These are phyloP conservation scores for Porites rus DNA, from an alignment of 92 coral and sea anemone genomes.

Conservation along the genomic window DNA sequence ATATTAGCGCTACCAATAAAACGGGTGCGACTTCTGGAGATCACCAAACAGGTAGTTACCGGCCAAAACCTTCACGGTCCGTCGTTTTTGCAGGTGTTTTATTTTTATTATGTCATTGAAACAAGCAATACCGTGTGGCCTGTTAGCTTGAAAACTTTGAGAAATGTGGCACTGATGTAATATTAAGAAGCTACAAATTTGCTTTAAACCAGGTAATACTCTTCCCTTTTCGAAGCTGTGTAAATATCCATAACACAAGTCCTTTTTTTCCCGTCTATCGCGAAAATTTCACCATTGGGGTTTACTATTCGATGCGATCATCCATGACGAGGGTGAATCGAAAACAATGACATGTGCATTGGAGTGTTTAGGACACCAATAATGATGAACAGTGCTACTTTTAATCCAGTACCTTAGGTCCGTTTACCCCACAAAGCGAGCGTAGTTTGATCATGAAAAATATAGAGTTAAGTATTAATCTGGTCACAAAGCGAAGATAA, in stretches of 20 bases:
- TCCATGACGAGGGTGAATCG: slow-evolving; percentile 1
- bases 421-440: background rate
- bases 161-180: slow-evolving; percentile 40
- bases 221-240: background rate
- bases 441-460: too few relatives aligned
- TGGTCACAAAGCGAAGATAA: background rate
- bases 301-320: slow-evolving; percentile 3
- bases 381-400: background rate
- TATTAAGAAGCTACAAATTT: background rate
- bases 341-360: background rate
- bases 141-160: slow-evolving; percentile 7
- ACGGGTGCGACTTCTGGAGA: slow-evolving; percentile 3
- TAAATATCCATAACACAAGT: too few relatives aligned
- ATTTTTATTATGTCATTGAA: slow-evolving; percentile 49
- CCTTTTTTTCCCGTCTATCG: background rate
- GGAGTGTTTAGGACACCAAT: slow-evolving; percentile 7
- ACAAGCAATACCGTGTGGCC: slow-evolving; percentile 28
- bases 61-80: slow-evolving; percentile 24
- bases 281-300: background rate
- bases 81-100: slow-evolving; percentile 43
- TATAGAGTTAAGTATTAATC: too few relatives aligned
- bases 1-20: slow-evolving; percentile 8
- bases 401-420: background rate
- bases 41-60: slow-evolving; percentile 25
- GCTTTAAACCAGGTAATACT: background rate